Percentiles rank a stretch among this genome's conserved stretches.
Evolutionary conservation across 1,140 invertebrate genomes (phyloP).

Genomic region (Plectrocnemia conspersa): DNA sequence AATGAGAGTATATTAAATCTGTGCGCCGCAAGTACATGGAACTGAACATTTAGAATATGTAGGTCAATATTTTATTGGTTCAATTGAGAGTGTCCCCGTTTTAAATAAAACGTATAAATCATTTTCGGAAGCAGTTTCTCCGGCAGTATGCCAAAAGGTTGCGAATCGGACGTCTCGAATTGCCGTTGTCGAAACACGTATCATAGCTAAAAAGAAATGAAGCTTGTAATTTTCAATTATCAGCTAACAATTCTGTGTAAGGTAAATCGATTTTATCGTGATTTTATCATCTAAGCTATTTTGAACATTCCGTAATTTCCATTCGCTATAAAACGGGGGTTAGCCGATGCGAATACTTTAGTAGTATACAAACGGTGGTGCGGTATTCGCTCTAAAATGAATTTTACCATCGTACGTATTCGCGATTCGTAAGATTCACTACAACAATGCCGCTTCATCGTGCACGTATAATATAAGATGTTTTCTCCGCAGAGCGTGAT

Average conservation of each 20-base stretch:
- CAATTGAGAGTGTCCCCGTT: constrained; percentile 17
- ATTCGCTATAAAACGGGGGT: not conserved
- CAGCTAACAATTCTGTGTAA: not conserved
- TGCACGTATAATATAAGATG: no score
- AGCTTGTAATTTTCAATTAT: not conserved
- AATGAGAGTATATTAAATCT: not conserved
- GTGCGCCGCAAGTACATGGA: not conserved
- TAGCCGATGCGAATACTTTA: not conserved
- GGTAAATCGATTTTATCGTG: not conserved
- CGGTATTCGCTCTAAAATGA: not conserved
- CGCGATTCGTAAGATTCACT: not conserved
- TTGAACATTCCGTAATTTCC: not conserved
- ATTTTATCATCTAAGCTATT: not conserved
- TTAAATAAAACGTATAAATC: constrained; percentile 3
- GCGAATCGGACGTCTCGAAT: constrained; percentile 1
- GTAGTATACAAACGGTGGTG: not conserved
- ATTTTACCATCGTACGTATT: not conserved
- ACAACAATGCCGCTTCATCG: not conserved
- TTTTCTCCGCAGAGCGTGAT: constrained; percentile 10
- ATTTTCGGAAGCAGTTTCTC: constrained; percentile 1
- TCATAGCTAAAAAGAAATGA: not conserved
- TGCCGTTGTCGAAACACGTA: not conserved
- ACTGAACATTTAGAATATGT: not conserved
- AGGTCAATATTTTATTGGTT: constrained; percentile 11
- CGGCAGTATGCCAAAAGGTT: not conserved